A percentile compares a stretch with the other conserved stretches of the same genome.
phyloP scores from a whole-genome alignment of 1,140 invertebrate genomes.

The Harlomillsia oculata region DNA sequence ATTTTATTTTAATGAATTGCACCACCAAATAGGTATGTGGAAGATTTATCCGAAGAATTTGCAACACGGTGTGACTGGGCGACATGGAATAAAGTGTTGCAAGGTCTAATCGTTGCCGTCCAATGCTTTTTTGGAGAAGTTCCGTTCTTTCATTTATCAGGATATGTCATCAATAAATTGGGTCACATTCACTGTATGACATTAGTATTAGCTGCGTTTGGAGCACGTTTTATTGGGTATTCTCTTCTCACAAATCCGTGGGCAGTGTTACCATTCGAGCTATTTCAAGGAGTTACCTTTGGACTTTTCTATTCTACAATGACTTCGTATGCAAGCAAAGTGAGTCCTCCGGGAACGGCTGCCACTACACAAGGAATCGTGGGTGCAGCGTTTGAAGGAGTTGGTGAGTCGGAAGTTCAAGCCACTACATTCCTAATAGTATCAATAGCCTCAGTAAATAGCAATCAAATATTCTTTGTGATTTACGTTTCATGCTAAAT shows the following conservation, averaged over 20 bases:
- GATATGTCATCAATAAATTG: constrained; percentile 65
- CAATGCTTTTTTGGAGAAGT: constrained; percentile 79
- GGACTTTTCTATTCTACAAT: constrained; percentile 81
- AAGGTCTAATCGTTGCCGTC: constrained; percentile 65
- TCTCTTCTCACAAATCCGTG: constrained; percentile 69
- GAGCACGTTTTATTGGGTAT: constrained; percentile 68
- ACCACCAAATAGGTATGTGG: constrained; percentile 60
- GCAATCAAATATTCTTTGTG: not conserved
- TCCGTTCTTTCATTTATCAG: constrained; percentile 76
- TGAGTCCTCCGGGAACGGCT: constrained; percentile 73
- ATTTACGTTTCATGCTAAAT: not conserved
- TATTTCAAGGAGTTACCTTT: constrained; percentile 76
- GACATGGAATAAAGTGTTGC: constrained; percentile 58
- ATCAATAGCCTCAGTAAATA: too few species aligned
- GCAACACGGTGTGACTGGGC: constrained; percentile 43
- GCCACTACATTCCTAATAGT: too few species aligned
- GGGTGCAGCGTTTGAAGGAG: constrained; percentile 74
- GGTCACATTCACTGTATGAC: constrained; percentile 75
- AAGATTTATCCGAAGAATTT: constrained; percentile 50
- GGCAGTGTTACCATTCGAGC: constrained; percentile 69
- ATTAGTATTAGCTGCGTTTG: constrained; percentile 63
- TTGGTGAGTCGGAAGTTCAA: constrained; percentile 48
- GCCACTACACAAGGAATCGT: constrained; percentile 75
- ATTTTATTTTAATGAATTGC: constrained; percentile 9
- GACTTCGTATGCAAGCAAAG: constrained; percentile 74